phyloP scores from a whole-genome alignment of 2,797 vertebrate genomes.

The Saguinus oedipus region DNA sequence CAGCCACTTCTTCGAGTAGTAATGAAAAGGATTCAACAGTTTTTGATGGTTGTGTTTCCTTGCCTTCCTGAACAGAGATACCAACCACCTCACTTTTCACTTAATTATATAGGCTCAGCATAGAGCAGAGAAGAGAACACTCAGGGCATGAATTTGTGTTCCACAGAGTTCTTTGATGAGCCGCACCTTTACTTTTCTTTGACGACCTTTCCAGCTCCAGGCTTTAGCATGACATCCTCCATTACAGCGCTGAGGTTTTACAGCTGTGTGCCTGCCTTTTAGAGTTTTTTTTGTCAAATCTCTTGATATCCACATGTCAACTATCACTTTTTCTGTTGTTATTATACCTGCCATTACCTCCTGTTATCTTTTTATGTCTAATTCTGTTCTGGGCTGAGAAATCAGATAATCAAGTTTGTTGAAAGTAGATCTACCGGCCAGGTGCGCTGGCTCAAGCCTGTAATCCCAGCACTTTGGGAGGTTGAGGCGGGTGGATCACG shows the following conservation, averaged over 20 bases:
- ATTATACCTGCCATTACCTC: neutral
- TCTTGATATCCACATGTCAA: neutral
- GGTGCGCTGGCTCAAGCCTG: too few species aligned
- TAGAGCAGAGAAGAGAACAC: neutral
- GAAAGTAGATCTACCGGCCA: neutral
- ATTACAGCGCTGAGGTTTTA: neutral
- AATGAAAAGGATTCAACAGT: neutral
- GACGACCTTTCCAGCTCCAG: neutral
- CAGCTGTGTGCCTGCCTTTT: neutral
- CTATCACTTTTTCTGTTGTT: neutral
- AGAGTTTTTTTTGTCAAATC: neutral
- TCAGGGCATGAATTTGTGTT: neutral
- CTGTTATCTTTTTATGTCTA: neutral
- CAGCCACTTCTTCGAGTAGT: neutral
- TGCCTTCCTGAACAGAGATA: neutral
- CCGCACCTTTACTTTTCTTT: neutral
- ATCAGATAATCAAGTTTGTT: neutral
- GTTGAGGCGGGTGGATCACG: too few species aligned
- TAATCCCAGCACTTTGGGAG: too few species aligned
- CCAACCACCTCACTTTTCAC: neutral
- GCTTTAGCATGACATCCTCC: neutral
- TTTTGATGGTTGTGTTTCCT: neutral
- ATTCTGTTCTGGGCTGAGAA: conserved; percentile 14
- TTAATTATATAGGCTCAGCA: neutral
- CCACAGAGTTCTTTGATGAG: neutral